A percentile compares a stretch with the other conserved stretches of the same genome.
These are phyloP conservation scores for Zele albiditarsus DNA, from an alignment of 2,888 invertebrate species.

Conservation along the genomic window DNA sequence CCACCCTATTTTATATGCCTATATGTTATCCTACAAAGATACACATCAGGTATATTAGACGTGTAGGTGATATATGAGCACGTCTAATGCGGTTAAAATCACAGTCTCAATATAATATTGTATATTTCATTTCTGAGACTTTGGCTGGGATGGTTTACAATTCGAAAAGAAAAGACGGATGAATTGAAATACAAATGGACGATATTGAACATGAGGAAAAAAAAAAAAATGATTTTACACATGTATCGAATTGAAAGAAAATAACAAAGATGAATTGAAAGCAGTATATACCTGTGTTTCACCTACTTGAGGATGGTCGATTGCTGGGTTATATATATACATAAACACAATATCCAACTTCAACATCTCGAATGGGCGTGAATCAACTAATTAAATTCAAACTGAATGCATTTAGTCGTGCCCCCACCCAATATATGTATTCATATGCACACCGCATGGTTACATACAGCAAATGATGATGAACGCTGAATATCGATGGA, in stretches of 20 bases:
- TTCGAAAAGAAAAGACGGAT: not conserved
- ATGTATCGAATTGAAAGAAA: constrained; percentile 24
- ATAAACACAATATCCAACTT: constrained; percentile 15
- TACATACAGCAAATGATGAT: no score
- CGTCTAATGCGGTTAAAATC: not conserved
- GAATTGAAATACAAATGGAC: not conserved
- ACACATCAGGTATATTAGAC: no score
- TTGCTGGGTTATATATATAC: constrained; percentile 43
- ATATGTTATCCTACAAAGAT: no score
- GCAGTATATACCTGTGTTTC: not conserved
- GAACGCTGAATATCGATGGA: no score
- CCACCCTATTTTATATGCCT: no score
- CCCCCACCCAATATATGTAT: no score
- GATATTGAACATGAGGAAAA: not conserved
- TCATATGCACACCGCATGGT: no score
- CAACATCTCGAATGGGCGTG: constrained; percentile 69
- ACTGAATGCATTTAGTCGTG: constrained; percentile 67
- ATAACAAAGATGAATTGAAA: constrained; percentile 30
- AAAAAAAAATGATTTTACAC: not conserved
- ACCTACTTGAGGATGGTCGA: constrained; percentile 36
- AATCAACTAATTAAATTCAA: constrained; percentile 71
- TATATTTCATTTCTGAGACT: not conserved
- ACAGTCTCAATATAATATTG: not conserved
- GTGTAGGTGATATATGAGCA: no score
- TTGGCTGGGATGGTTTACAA: not conserved